These are phyloP conservation scores for Cancer borealis DNA, from an alignment of 2,888 invertebrate genomes.

Conservation along the genomic window DNA sequence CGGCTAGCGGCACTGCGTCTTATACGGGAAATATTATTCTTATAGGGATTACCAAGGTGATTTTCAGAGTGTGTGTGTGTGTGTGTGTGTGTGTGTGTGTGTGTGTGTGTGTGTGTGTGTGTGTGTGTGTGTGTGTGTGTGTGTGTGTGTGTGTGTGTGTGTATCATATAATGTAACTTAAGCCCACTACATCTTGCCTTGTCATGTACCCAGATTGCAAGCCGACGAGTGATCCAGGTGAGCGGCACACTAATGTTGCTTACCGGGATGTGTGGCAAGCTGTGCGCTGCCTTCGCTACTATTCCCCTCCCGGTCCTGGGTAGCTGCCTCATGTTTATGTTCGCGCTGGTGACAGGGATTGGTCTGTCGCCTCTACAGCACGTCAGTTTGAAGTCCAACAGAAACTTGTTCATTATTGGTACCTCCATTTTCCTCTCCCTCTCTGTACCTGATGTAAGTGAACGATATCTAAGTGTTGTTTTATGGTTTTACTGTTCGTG, in stretches of 20 bases:
- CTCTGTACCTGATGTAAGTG: slow-evolving; percentile 78
- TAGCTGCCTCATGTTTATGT: slow-evolving; percentile 90
- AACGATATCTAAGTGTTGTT: background rate
- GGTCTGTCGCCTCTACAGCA: slow-evolving; percentile 83
- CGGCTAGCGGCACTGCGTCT: slow-evolving; percentile 81
- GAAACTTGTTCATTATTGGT: slow-evolving; percentile 93
- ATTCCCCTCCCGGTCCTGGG: slow-evolving; percentile 90
- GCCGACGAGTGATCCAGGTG: slow-evolving; percentile 79
- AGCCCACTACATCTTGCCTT: no score
- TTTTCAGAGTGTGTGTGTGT: background rate
- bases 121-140: background rate
- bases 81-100: background rate
- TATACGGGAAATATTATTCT: slow-evolving; percentile 82
- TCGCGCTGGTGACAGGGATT: slow-evolving; percentile 90
- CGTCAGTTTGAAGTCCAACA: slow-evolving; percentile 87
- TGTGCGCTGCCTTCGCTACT: slow-evolving; percentile 87
- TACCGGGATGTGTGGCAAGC: slow-evolving; percentile 78
- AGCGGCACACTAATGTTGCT: slow-evolving; percentile 79
- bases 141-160: background rate
- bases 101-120: background rate
- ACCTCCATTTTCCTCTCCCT: slow-evolving; percentile 92
- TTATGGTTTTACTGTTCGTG: background rate
- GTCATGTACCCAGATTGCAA: slow-evolving; percentile 77
- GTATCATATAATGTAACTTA: background rate
- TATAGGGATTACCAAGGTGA: slow-evolving; percentile 82